Evolutionary conservation across 2,797 vertebrate genomes (phyloP).

Genomic region (Selene dorsalis): DNA sequence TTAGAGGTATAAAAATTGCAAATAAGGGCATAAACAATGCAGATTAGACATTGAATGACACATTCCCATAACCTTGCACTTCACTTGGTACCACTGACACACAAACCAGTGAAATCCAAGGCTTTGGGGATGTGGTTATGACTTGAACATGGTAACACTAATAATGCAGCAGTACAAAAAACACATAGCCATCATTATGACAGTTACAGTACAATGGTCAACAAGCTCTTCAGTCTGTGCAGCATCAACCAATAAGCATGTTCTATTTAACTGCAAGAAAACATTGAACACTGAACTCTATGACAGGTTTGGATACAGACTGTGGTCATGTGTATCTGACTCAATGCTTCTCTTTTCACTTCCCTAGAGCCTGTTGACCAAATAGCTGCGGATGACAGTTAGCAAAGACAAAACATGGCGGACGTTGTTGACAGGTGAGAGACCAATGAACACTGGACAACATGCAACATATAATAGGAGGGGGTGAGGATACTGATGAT

Average conservation of each 20-base stretch:
- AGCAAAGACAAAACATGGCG: slow-evolving; percentile 76
- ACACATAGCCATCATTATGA: slow-evolving; percentile 30
- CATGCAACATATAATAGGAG: slow-evolving; percentile 77
- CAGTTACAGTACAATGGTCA: slow-evolving; percentile 70
- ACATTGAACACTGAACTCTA: not conserved
- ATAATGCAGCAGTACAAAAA: slow-evolving; percentile 47
- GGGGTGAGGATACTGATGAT: slow-evolving; percentile 45
- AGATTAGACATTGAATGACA: slow-evolving; percentile 39
- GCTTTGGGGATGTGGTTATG: slow-evolving; percentile 58
- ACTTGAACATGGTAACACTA: slow-evolving; percentile 20
- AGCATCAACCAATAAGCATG: slow-evolving; percentile 2
- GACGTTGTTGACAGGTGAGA: slow-evolving; percentile 72
- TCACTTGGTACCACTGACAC: slow-evolving; percentile 16
- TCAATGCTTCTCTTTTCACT: not conserved
- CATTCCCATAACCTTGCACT: slow-evolving; percentile 71
- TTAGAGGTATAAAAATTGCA: slow-evolving; percentile 34
- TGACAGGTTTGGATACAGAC: not conserved
- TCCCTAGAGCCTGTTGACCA: slow-evolving; percentile 80
- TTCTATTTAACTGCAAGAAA: not conserved
- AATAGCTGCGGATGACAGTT: slow-evolving; percentile 61
- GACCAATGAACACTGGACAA: slow-evolving; percentile 71
- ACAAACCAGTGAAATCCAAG: slow-evolving; percentile 62
- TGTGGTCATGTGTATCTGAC: not conserved
- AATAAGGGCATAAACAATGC: slow-evolving; percentile 24
- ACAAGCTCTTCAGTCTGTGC: slow-evolving; percentile 73